Evolutionary conservation across 2,113 vertebrate species (phyloP).

Genomic region (Anhinga anhinga): DNA sequence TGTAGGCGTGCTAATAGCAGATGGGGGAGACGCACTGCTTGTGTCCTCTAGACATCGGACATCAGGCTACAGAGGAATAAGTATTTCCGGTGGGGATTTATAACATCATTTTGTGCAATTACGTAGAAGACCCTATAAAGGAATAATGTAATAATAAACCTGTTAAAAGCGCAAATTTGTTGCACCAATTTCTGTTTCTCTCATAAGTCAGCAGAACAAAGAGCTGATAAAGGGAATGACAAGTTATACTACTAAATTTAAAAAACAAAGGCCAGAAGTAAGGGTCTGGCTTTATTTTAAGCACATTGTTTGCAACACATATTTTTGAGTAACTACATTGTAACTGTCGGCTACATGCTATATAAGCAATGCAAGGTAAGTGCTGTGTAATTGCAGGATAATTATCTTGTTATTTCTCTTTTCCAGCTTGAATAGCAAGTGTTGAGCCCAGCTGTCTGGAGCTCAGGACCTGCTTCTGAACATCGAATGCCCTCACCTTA

Average conservation of each 20-base stretch:
- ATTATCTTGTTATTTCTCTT: conserved; percentile 12
- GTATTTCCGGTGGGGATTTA: conserved; percentile 75
- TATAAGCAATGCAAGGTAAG: not conserved
- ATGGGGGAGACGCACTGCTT: conserved; percentile 12
- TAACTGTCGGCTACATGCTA: not conserved
- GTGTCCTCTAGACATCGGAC: conserved; percentile 68
- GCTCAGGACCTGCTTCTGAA: not conserved
- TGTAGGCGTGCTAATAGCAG: conserved; percentile 42
- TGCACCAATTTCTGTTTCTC: conserved; percentile 62
- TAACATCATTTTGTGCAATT: conserved; percentile 75
- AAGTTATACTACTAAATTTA: conserved; percentile 66
- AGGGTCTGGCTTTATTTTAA: not conserved
- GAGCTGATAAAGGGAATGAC: conserved; percentile 62
- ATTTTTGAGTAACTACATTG: conserved; percentile 6
- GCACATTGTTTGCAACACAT: not conserved
- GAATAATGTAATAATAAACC: conserved; percentile 75
- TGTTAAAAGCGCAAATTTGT: conserved; percentile 68
- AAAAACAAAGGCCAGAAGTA: conserved; percentile 12
- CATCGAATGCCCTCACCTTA: not conserved
- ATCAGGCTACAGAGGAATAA: not conserved
- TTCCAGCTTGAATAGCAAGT: not conserved
- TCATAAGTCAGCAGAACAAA: conserved; percentile 75
- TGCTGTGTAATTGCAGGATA: not conserved
- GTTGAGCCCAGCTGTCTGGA: not conserved
- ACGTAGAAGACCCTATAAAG: conserved; percentile 67